Percentiles rank a stretch among this genome's conserved stretches.
These are phyloP conservation scores for Zaprionus davidi DNA, from an alignment of 1,140 invertebrate species.

Conservation along the genomic window DNA sequence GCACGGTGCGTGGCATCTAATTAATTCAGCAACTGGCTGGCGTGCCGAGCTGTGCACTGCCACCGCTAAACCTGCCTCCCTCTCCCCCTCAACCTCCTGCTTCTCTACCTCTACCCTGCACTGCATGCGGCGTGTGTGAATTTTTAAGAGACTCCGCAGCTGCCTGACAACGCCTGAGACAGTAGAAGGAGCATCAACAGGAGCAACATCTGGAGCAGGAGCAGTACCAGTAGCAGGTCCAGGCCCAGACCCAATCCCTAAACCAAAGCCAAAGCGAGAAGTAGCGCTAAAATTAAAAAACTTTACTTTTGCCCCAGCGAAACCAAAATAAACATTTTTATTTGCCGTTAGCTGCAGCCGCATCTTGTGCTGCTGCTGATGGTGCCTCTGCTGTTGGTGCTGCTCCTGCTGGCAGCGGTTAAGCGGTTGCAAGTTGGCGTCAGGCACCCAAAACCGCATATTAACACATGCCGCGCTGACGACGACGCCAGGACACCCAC, in stretches of 20 bases:
- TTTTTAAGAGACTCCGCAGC: constrained; percentile 71
- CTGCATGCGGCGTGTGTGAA: constrained; percentile 74
- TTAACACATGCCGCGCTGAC: constrained; percentile 72
- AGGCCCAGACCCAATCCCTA: constrained; percentile 1
- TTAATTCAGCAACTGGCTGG: constrained; percentile 77
- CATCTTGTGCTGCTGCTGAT: constrained; percentile 3
- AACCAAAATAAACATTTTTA: constrained; percentile 78
- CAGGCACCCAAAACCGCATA: constrained; percentile 67
- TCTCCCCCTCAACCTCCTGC: background rate
- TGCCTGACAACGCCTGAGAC: constrained; percentile 44
- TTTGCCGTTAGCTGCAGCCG: constrained; percentile 62
- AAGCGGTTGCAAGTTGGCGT: constrained; percentile 40
- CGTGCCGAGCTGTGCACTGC: constrained; percentile 14
- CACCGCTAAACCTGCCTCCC: constrained; percentile 1
- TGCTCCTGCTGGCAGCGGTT: constrained; percentile 36
- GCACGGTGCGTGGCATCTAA: constrained; percentile 68
- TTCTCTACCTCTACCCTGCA: background rate
- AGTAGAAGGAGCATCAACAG: constrained; percentile 1
- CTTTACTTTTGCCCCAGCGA: constrained; percentile 59
- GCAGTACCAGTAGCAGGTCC: constrained; percentile 11
- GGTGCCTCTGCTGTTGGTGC: background rate
- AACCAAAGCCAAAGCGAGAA: constrained; percentile 2
- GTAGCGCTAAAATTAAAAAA: constrained; percentile 74
- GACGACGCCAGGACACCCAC: constrained; percentile 48
- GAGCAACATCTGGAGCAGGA: background rate